Base-by-base conservation (phyloP, 2,888 invertebrate species). In the Crossocerus cetratus region DNA sequence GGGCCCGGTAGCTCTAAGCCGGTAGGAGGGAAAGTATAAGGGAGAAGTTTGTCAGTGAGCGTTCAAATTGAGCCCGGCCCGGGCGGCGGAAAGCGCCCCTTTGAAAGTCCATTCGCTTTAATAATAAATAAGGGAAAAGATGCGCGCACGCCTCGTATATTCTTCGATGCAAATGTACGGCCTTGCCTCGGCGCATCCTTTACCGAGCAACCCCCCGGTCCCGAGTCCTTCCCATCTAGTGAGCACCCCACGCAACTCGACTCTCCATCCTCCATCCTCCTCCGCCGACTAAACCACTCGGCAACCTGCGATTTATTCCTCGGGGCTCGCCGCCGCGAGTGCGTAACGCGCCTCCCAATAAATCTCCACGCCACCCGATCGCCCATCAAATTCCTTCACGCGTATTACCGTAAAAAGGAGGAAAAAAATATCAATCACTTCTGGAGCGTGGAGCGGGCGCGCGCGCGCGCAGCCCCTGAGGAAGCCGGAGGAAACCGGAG, bases 311-410 rank as follows among this genome's bases (percentile, higher is more conserved):
- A 79, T 77, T 74, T 74, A 69, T 72, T 72, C 79, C 68, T 68
- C 14, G 13, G 72, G 77, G 81, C 8, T 32, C 32, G 32, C 71
- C 60, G 16, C n/a, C n/a, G 49, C 5, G 56, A 65, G 56, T 32
- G 32, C 58, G 65, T 53, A 63, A 44, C 67, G 67, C 42, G 66
- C 61, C 69, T 82, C 78, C 77, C 77, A 71, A 79, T 84, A 76
- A 75, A 81, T 75, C 73, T 75, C 67, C 49, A 60, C 66, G 53
- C 74, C 69, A 56, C 8, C 57, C 72, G 70, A 76, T 74, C 69
- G 70, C 65, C 23, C 23, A 57, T 57, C 22, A 57, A 57, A 57
- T 57, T 57, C 22, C n/a, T 44, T 59, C 43, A 44, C 16, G 59
- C 59, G 43, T 23, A 59, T 44, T 43, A 44, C 16, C 32, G 16